phyloP scores from a whole-genome alignment of 2,113 vertebrate genomes.

The Drymodes brunneopygia region DNA sequence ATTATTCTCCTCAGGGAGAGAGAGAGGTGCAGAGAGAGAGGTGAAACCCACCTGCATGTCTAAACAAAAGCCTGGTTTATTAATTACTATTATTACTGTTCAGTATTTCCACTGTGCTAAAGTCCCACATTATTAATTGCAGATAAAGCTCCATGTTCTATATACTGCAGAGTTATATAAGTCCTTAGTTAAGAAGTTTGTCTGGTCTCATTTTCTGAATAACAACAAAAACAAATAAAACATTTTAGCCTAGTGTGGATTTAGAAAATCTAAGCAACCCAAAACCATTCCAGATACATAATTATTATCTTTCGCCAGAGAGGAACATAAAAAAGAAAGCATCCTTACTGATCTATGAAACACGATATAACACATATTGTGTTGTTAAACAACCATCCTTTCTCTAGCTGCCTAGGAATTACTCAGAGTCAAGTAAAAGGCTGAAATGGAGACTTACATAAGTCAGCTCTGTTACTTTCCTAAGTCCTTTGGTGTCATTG shows the following conservation, averaged over 20 bases:
- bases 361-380: not conserved
- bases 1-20: not conserved
- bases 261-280: not conserved
- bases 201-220: not conserved
- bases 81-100: not conserved
- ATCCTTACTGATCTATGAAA: not conserved
- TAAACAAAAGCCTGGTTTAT: not conserved
- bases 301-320: not conserved
- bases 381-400: not conserved
- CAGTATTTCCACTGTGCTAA: not conserved
- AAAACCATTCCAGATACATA: not conserved
- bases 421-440: not conserved
- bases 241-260: not conserved
- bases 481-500: conserved; percentile 78
- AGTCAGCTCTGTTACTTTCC: conserved; percentile 76
- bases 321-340: not conserved
- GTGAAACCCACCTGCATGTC: not conserved
- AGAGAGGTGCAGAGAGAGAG: too few species aligned
- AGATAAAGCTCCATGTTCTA: not conserved
- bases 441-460: conserved; percentile 70
- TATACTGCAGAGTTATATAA: not conserved
- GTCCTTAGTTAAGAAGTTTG: not conserved
- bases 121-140: not conserved
- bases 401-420: not conserved
- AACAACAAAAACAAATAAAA: not conserved